Evolutionary conservation across 2,888 invertebrate species (phyloP), one percentile per base, ranked within the genome.

Genomic region (Polyommatus icarus): DNA sequence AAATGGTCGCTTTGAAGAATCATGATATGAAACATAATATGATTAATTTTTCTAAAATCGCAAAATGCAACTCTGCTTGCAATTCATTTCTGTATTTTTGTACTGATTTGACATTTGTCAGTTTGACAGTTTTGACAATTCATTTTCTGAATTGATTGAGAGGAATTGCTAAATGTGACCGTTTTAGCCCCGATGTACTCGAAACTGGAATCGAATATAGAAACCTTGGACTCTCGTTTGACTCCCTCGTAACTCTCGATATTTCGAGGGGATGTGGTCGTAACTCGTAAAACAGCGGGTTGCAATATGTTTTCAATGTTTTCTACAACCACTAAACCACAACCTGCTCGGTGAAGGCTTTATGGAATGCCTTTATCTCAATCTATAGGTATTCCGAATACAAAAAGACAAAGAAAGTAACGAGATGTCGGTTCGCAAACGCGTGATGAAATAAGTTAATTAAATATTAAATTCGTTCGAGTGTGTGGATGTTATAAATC

Each of bases 401-500:
- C 6, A 67, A 67, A 67, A 67, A 67, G 15, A 67, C 6, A 32
- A 32, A 67, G 29, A 67, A 32, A 67, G 2, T 67, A 67, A 67
- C 15, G 32, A 67, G 67, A 67, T 32, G 29, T 67, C 67, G 24
- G 67, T 61, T 24, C 10, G 67, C 67, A 32, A 32, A 67, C 61
- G 29, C 67, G 67, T 67, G 67, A 29, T 67, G 67, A 67, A 67
- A 67, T 67, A 67, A 67, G 67, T 67, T 67, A 67, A 67, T 73
- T 29, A 75, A 50, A 75, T 24, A 75, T 75, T 54, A 50, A 29
- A 75, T 75, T 46, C 29, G 50, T 54, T 75, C 46, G 15, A 46
- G 29, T 50, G 46, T 12, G 50, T 50, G 75, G 75, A 29, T 75
- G 75, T 54, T 75, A 50, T 75, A 75, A 54, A 75, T 75, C 75